These are phyloP conservation scores for Lamellibrachia luymesi DNA, from an alignment of 1,140 invertebrate genomes.

Conservation along the genomic window DNA sequence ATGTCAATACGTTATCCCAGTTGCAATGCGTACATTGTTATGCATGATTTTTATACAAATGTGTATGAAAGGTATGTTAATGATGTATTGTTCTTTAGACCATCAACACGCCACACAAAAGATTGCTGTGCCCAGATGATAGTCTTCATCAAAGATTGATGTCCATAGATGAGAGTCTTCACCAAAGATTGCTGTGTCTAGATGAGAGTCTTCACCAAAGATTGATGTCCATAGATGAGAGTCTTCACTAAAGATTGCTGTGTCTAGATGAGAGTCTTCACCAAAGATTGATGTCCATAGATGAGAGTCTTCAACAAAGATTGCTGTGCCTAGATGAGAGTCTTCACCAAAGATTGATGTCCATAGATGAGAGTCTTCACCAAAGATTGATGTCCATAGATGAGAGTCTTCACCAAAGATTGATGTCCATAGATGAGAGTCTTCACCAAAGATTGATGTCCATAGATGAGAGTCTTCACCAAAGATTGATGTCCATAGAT, in stretches of 20 bases:
- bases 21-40: background rate
- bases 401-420: too few species aligned
- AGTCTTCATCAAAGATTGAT: background rate
- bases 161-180: background rate
- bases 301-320: too few species aligned
- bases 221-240: background rate
- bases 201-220: too few species aligned
- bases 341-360: slow-evolving; percentile 5
- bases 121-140: background rate
- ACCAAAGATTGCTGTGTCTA: too few species aligned
- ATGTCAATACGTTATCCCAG: background rate
- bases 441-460: background rate
- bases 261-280: background rate
- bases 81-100: too few species aligned
- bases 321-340: background rate
- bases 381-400: too few species aligned
- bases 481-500: too few species aligned
- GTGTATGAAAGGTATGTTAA: too few species aligned
- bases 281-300: too few species aligned
- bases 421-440: background rate
- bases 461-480: background rate
- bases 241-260: background rate
- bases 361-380: too few species aligned
- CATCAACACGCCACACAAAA: background rate
- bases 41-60: background rate